Base-by-base conservation (phyloP, 2,113 vertebrate genomes). In the Rostratula benghalensis region DNA sequence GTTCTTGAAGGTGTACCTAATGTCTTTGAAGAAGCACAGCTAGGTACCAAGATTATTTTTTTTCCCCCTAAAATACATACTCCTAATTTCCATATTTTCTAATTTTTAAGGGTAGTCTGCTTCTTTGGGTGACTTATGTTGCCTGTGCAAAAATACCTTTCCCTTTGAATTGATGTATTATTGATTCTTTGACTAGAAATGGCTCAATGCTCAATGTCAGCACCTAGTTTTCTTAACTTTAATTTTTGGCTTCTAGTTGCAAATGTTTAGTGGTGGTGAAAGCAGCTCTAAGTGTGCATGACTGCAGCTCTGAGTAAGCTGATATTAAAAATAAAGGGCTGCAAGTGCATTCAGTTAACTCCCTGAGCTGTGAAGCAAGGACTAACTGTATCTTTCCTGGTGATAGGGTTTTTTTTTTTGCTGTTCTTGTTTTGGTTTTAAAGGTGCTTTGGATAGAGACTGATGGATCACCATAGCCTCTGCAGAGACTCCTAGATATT, bases 101-200 rank as follows among this genome's bases (percentile, higher is more conserved):
- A 2, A 28, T 92, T 19, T 28, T 5, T 57, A 57, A 60, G 37
- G 11, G 18, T 51, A 43, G 39, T 51, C 0, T 0, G 13, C 6
- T 87, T 51, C 23, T 68, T 64, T 48, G 37, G 61, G 31, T 82
- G 65, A 68, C 48, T 46, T 80, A 4, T 0, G 1, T 51, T 94
- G 37, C 13, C 46, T 6, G 1, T 70, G 17, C 31, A 70, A 86
- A 90, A 86, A 20, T 43, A 13, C 8, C 5, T 73, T 87, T 89
- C 30, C 19, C 48, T 81, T 78, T 81, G 33, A 60, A 75, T 71
- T 92, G 51, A 8, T 15, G 11, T 43, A 4, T n/a, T 39, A 68
- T 51, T 28, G 39, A n/a, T 81, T 60, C 9, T 90, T 43, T 75
- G 37, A 74, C 39, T 43, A 60, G 60, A 89, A 89, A 17, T 75